phyloP scores from a whole-genome alignment of 2,888 invertebrate species.

The Heliconius ethilla region DNA sequence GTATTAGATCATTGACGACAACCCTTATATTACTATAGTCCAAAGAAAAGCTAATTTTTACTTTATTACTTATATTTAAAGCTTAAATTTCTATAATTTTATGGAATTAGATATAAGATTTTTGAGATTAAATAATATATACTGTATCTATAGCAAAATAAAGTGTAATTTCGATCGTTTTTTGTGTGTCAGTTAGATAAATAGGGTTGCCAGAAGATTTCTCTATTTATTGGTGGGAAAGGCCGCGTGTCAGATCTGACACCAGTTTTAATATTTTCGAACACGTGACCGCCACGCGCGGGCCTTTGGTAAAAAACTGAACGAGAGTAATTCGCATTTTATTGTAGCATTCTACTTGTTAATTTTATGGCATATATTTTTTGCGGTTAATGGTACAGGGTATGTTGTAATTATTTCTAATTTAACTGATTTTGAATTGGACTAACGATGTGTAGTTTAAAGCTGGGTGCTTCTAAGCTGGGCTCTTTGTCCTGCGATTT shows the following conservation, averaged over 20 bases:
- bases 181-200: conserved; percentile 46
- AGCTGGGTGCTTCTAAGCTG: conserved; percentile 10
- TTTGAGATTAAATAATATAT: conserved; percentile 3
- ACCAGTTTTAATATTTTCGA: conserved; percentile 81
- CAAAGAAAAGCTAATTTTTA: conserved; percentile 46
- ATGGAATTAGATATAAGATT: not conserved
- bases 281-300: conserved; percentile 72
- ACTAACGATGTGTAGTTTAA: conserved; percentile 40
- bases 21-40: conserved; percentile 66
- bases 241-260: conserved; percentile 81
- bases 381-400: conserved; percentile 65
- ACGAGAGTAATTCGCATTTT: conserved; percentile 77
- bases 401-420: conserved; percentile 65
- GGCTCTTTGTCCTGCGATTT: conserved; percentile 20
- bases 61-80: conserved; percentile 41
- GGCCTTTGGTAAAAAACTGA: conserved; percentile 79
- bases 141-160: conserved; percentile 17
- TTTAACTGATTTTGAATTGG: conserved; percentile 63
- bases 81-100: conserved; percentile 44
- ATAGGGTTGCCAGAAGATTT: conserved; percentile 70
- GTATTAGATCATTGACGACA: conserved; percentile 72
- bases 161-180: conserved; percentile 47
- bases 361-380: conserved; percentile 70
- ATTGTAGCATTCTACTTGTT: conserved; percentile 77
- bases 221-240: conserved; percentile 81